These are phyloP conservation scores for Vidua chalybeata DNA, from an alignment of 2,113 vertebrate genomes.

Conservation along the genomic window DNA sequence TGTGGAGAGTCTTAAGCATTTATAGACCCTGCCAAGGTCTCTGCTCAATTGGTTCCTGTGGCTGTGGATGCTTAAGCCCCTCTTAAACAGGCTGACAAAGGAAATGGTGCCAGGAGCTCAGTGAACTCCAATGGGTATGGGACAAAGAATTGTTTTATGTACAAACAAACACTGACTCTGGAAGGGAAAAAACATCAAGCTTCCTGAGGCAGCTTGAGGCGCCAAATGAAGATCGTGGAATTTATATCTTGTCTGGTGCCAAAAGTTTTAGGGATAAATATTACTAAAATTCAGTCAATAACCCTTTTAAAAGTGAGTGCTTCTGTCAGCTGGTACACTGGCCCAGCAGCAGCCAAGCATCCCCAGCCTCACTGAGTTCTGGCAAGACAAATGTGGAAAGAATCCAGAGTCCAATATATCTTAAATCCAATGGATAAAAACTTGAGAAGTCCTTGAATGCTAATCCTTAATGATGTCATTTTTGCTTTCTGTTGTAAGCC, in stretches of 20 bases:
- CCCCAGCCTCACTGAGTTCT: neutral
- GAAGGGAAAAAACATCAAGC: neutral
- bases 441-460: neutral
- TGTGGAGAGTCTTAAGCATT: neutral
- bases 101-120: neutral
- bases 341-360: neutral
- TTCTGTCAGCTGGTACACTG: neutral
- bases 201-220: neutral
- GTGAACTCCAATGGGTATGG: neutral
- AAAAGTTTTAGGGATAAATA: neutral
- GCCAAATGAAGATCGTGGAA: neutral
- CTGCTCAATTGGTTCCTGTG: neutral
- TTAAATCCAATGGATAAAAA: neutral
- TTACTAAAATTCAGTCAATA: neutral
- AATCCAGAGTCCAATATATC: neutral
- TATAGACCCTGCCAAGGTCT: neutral
- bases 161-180: neutral
- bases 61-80: neutral
- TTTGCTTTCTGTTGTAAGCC: neutral
- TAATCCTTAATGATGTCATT: neutral
- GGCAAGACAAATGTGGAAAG: neutral
- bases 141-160: conserved; percentile 13
- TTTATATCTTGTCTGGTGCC: neutral
- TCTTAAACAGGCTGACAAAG: neutral
- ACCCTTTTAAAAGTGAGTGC: neutral